Percentiles rank a stretch among this genome's conserved stretches.
phyloP scores from a whole-genome alignment of 2,113 vertebrate genomes.

The Plecturocebus donacophilus region DNA sequence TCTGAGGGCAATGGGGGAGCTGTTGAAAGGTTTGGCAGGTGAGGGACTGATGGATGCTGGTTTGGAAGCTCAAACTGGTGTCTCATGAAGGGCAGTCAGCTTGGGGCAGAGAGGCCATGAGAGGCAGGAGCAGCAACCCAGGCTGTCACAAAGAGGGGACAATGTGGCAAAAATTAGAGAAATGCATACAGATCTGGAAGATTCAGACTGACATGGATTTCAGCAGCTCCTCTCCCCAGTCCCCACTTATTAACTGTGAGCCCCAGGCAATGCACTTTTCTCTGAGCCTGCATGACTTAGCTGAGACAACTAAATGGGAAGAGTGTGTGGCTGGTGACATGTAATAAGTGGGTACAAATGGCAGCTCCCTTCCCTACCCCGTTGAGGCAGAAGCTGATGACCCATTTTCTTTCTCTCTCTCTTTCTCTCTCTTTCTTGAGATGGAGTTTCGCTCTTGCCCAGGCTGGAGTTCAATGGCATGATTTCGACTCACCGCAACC shows the following conservation, averaged over 20 bases:
- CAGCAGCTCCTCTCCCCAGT: neutral
- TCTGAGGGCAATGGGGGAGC: neutral
- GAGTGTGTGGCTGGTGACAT: neutral
- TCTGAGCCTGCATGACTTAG: neutral
- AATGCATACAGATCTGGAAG: neutral
- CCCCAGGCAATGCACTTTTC: neutral
- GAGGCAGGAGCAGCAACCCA: neutral
- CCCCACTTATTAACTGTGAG: neutral
- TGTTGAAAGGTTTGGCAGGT: neutral
- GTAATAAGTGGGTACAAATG: neutral
- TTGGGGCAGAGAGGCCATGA: neutral
- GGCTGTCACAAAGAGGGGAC: neutral
- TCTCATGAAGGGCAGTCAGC: neutral
- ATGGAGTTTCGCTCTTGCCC: too few species aligned
- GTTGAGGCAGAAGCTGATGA: neutral
- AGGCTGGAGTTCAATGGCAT: too few species aligned
- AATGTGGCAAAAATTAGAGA: neutral
- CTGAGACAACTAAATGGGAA: neutral
- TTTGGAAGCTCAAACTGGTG: neutral
- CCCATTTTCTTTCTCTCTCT: neutral
- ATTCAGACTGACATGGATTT: neutral
- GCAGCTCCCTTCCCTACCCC: neutral
- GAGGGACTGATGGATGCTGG: neutral
- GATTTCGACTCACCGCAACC: too few species aligned
- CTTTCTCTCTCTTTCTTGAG: too few species aligned